Conservation (phyloP, 2,888 invertebrate species). For the Notodonta dromedarius region DNA sequence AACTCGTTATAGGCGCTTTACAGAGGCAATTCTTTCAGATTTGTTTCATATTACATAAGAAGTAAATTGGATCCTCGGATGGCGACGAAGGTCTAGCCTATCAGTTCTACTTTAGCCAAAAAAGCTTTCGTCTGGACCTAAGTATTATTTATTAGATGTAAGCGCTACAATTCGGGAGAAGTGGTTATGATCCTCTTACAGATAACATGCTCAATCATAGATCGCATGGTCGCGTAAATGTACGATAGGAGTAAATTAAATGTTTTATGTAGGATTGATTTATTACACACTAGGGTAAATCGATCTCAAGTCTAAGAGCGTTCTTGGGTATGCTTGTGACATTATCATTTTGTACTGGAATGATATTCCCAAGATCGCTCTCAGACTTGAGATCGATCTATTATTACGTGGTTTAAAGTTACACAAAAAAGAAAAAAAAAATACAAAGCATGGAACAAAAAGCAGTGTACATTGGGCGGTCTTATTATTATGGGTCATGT, state of each 20-base stretch:
- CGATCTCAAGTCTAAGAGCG: too few species aligned
- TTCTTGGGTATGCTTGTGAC: too few species aligned
- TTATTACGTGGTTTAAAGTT: too few species aligned
- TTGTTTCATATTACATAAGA: neutral
- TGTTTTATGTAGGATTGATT: neutral
- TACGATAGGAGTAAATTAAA: neutral
- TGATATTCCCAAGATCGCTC: too few species aligned
- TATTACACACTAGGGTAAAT: neutral
- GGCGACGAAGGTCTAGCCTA: conserved; percentile 7
- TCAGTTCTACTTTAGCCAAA: conserved; percentile 18
- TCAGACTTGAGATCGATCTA: too few species aligned
- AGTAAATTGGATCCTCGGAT: neutral
- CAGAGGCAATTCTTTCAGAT: neutral
- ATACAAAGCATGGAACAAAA: too few species aligned
- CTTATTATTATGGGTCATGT: too few species aligned
- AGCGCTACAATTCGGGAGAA: conserved; percentile 15
- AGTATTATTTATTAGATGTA: conserved; percentile 26
- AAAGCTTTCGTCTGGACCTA: conserved; percentile 10
- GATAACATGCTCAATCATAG: conserved; percentile 6
- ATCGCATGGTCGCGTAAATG: neutral
- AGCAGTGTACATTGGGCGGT: too few species aligned
- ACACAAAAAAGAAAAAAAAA: too few species aligned
- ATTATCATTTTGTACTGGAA: too few species aligned
- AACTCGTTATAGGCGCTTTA: neutral
- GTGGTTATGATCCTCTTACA: conserved; percentile 10